These are phyloP conservation scores for Eupsilia transversa DNA, from an alignment of 2,888 invertebrate genomes.

Conservation along the genomic window DNA sequence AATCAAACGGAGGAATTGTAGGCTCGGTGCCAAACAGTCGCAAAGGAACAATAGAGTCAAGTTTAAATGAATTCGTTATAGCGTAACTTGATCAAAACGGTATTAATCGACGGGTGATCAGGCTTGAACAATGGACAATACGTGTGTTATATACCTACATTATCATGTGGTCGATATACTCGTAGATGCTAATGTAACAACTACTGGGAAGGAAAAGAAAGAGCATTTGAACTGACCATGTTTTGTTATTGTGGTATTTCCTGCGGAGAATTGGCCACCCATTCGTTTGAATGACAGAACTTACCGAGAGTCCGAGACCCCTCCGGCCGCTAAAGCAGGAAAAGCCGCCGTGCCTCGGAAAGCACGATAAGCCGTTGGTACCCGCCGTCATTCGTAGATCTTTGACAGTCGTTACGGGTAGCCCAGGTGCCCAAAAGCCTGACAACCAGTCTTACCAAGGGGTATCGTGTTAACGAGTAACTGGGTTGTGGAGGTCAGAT, in stretches of 20 bases:
- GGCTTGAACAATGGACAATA: constrained; percentile 58
- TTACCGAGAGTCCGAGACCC: not conserved
- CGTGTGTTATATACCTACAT: constrained; percentile 21
- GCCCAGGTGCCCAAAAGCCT: not conserved
- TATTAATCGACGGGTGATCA: constrained; percentile 60
- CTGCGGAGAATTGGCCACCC: not conserved
- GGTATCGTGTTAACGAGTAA: not conserved
- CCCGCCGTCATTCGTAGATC: no score
- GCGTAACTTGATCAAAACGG: constrained; percentile 51
- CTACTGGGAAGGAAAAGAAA: constrained; percentile 24
- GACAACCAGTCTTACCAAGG: not conserved
- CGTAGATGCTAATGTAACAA: constrained; percentile 30
- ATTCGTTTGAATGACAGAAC: not conserved
- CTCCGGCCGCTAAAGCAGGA: no score
- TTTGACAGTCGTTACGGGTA: not conserved
- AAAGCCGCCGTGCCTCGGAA: not conserved
- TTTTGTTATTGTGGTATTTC: constrained; percentile 20
- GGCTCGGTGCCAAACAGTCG: constrained; percentile 46
- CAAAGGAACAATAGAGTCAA: constrained; percentile 38
- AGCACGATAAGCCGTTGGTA: no score
- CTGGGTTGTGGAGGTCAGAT: not conserved
- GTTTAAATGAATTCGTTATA: constrained; percentile 46
- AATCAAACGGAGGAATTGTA: constrained; percentile 28
- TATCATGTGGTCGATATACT: constrained; percentile 6
- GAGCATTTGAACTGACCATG: constrained; percentile 5